Percentiles rank a stretch among this genome's conserved stretches.
These are phyloP conservation scores for Rhabditophanes sp. DNA, from an alignment of 2,888 invertebrate genomes.

Conservation along the genomic window DNA sequence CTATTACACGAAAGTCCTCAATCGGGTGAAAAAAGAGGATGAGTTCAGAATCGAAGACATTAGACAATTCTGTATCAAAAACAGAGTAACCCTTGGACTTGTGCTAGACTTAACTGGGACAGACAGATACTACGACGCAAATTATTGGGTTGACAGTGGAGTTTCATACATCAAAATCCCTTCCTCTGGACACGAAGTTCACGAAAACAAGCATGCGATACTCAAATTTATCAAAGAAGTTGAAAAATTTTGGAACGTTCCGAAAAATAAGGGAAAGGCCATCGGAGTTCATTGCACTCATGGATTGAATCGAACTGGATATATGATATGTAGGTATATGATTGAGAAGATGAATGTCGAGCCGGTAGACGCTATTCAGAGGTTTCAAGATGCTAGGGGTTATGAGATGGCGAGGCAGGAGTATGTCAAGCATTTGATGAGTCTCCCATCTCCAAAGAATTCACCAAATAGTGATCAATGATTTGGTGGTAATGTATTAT, in stretches of 20 bases:
- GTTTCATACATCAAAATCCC: conserved; percentile 11
- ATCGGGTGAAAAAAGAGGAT: no score
- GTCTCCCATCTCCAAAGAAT: no score
- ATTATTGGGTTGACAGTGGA: no score
- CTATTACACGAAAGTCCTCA: no score
- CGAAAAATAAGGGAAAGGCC: conserved; percentile 6
- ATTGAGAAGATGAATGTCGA: conserved; percentile 8
- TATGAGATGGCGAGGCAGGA: conserved; percentile 10
- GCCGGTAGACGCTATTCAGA: conserved; percentile 7
- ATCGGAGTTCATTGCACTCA: conserved; percentile 51
- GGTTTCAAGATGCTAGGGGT: conserved; percentile 10
- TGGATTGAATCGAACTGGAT: conserved; percentile 51
- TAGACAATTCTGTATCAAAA: no score
- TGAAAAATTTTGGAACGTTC: conserved; percentile 6
- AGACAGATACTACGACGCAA: conserved; percentile 39
- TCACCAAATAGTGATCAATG: no score
- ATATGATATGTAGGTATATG: conserved; percentile 47
- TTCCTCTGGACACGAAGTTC: conserved; percentile 11
- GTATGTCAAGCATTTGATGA: no score
- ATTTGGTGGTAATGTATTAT: no score
- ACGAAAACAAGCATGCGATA: no score
- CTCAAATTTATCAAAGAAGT: conserved; percentile 3
- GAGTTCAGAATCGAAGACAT: no score
- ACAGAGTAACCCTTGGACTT: conserved; percentile 44
- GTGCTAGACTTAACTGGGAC: conserved; percentile 48